A percentile compares a stretch with the other conserved stretches of the same genome.
These are phyloP conservation scores for Cephus pulcher DNA, from an alignment of 2,888 invertebrate species.

Conservation along the genomic window DNA sequence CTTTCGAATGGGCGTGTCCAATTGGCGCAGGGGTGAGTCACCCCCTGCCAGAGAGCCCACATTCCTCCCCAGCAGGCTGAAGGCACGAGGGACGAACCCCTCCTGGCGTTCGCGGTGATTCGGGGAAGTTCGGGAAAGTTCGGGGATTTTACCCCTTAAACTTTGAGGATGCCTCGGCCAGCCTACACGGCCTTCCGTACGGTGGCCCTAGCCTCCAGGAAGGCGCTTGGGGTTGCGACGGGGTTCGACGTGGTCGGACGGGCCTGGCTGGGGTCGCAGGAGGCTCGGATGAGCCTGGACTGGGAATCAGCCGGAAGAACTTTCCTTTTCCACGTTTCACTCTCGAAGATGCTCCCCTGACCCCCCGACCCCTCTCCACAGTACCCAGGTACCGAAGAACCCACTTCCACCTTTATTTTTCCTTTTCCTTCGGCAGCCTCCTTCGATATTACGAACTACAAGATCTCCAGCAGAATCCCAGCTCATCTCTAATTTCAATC, in stretches of 20 bases:
- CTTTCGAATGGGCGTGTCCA: slow-evolving; percentile 58
- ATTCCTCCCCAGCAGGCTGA: background rate
- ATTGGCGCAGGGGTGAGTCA: slow-evolving; percentile 58
- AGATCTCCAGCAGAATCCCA: background rate
- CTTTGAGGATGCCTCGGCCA: background rate
- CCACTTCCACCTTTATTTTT: background rate
- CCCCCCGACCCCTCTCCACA: no score
- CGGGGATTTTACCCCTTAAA: background rate
- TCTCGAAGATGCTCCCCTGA: background rate
- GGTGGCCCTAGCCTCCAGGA: background rate
- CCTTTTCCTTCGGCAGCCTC: no score
- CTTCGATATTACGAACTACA: background rate
- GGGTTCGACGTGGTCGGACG: background rate
- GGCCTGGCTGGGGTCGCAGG: background rate
- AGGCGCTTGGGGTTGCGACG: background rate
- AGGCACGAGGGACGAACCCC: background rate
- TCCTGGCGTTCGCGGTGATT: background rate
- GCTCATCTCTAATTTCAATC: background rate
- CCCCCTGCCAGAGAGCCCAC: slow-evolving; percentile 51
- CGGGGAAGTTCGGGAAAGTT: background rate
- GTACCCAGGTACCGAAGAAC: background rate
- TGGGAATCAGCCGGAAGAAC: slow-evolving; percentile 21
- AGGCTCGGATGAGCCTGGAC: background rate
- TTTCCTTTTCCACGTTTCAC: slow-evolving; percentile 32
- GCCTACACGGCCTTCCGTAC: background rate